Conservation (phyloP, 2,888 invertebrate species). For the Sabellastarte sp. region DNA sequence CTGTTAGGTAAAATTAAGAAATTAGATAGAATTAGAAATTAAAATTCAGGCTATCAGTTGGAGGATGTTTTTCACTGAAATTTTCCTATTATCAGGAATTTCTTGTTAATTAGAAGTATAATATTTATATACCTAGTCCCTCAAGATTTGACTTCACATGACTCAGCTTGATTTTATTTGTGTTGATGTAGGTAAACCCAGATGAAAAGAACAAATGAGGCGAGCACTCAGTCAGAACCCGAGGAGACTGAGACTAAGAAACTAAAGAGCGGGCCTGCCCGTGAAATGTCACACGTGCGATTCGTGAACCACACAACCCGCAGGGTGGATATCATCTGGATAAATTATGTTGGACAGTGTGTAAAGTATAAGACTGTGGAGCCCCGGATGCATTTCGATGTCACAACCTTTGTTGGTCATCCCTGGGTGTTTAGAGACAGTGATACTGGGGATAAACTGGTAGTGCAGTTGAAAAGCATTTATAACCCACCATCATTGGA, state of each 20-base stretch:
- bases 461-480: conserved; percentile 61
- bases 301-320: conserved; percentile 68
- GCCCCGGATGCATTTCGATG: conserved; percentile 65
- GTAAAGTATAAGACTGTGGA: conserved; percentile 67
- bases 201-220: too few species aligned
- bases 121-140: too few species aligned
- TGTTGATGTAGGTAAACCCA: too few species aligned
- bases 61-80: too few species aligned
- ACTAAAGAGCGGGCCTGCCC: conserved; percentile 30
- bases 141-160: too few species aligned
- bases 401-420: conserved; percentile 78
- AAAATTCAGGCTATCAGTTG: too few species aligned
- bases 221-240: too few species aligned
- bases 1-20: too few species aligned
- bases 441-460: conserved; percentile 69
- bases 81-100: too few species aligned
- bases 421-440: conserved; percentile 81
- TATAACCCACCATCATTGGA: conserved; percentile 33
- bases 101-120: too few species aligned
- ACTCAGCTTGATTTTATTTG: too few species aligned
- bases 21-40: too few species aligned
- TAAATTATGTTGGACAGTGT: conserved; percentile 71
- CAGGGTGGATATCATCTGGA: conserved; percentile 72
- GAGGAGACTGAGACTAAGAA: neutral
- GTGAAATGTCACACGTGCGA: conserved; percentile 62